Evolutionary conservation across 2,113 vertebrate species (phyloP), one percentile per base, ranked within the genome.

Genomic region (Leptobrachium ailaonicum): DNA sequence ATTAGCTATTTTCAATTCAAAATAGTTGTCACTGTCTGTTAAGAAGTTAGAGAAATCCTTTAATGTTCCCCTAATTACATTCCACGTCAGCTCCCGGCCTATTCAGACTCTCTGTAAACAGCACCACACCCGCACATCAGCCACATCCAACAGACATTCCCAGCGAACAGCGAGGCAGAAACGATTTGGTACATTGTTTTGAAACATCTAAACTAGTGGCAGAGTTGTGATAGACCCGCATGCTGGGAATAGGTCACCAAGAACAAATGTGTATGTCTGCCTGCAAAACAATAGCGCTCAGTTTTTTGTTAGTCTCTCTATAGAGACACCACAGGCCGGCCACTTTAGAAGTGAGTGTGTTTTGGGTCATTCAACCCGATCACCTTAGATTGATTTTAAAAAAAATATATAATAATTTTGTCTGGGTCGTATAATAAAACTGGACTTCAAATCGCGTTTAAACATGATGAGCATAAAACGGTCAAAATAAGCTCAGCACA

Each of bases 11-110:
- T 81, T 81, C 72, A 74, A 68, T 81, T 69, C 42, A 56, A n/a
- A 80, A 45, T 62, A 10, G 47, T 58, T 74, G 77, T 73, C 71
- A 74, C 62, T 75, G 72, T 69, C 72, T 81, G 72, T 81, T 69
- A 81, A 81, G 71, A 81, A 75, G 47, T 81, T 62, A 62, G 42
- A 56, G 54, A 81, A 75, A 74, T 81, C 72, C 79, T 75, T 41
- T 81, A 68, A 80, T 74, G 64, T 69, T 73, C 79, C 71, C 58
- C 10, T 80, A 80, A 81, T 75, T 75, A 81, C 43, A 13, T 50
- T 66, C 47, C 66, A 69, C 56, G 68, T 71, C 76, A 71, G 76
- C 76, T 63, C 11, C 67, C 20, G 50, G 66, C 68, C 76, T 70
- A 45, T 71, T 71, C 68, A 71, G 62, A 63, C 45, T 78, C 56